Percentiles rank a stretch among this genome's conserved stretches.
Evolutionary conservation across 2,797 vertebrate species (phyloP).

Genomic region (Hypotaenidia philippensis): DNA sequence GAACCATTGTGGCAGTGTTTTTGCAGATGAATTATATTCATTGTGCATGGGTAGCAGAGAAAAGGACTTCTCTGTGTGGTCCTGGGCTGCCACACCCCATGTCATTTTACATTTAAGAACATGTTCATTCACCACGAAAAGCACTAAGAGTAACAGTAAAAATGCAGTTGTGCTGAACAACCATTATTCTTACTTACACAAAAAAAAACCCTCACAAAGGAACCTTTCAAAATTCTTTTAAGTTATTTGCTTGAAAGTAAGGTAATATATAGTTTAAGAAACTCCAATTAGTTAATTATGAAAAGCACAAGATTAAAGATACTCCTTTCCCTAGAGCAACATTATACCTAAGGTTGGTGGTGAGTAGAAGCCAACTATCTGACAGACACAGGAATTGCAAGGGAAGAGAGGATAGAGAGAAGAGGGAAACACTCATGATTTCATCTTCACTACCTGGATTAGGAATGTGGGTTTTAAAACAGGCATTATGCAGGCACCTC

Average conservation of each 20-base stretch:
- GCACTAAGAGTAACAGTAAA: neutral
- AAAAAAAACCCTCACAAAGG: neutral
- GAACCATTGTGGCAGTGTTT: neutral
- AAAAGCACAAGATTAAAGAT: constrained; percentile 30
- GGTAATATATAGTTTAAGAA: neutral
- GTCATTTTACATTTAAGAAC: neutral
- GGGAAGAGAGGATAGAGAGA: neutral
- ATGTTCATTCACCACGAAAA: neutral
- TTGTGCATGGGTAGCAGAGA: neutral
- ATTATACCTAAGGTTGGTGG: neutral
- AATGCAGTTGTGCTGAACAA: neutral
- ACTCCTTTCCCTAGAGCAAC: neutral
- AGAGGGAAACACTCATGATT: neutral
- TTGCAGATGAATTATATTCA: neutral
- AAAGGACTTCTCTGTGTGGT: neutral
- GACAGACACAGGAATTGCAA: neutral
- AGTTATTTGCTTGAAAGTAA: neutral
- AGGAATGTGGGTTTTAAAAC: neutral
- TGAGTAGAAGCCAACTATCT: neutral
- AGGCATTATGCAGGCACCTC: neutral
- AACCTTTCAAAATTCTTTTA: neutral
- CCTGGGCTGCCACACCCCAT: fast-evolving
- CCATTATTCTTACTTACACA: neutral
- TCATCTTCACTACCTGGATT: neutral
- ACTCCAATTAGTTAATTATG: constrained; percentile 1